phyloP scores from a whole-genome alignment of 2,888 invertebrate species.

The Eristalinus aeneus region DNA sequence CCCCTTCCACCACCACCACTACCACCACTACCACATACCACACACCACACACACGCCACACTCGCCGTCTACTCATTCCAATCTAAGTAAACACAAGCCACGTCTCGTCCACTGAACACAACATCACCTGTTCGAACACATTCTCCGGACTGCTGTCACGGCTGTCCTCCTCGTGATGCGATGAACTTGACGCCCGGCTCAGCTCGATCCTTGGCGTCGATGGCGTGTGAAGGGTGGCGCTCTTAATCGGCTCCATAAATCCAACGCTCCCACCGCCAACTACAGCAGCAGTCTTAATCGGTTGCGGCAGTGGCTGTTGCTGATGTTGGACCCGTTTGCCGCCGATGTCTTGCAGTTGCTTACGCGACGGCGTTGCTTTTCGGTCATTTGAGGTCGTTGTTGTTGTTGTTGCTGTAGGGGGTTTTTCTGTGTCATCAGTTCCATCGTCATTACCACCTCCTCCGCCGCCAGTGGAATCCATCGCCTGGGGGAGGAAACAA shows the following conservation, averaged over 20 bases:
- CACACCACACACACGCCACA: background rate
- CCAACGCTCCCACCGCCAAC: too few species aligned
- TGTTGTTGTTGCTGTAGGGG: background rate
- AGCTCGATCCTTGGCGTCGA: slow-evolving; percentile 93
- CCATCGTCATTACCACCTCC: slow-evolving; percentile 42
- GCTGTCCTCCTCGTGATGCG: slow-evolving; percentile 89
- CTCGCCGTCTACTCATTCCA: background rate
- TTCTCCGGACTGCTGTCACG: slow-evolving; percentile 92
- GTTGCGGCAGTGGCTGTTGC: slow-evolving; percentile 78
- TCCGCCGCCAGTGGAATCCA: slow-evolving; percentile 72
- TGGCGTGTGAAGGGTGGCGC: slow-evolving; percentile 82
- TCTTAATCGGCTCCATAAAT: slow-evolving; percentile 70
- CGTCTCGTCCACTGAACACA: slow-evolving; percentile 33
- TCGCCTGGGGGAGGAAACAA: slow-evolving; percentile 70
- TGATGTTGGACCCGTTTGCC: slow-evolving; percentile 68
- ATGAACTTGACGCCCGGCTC: slow-evolving; percentile 93
- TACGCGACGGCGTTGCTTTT: slow-evolving; percentile 73
- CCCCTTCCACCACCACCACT: background rate
- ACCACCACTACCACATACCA: background rate
- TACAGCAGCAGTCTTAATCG: slow-evolving; percentile 75
- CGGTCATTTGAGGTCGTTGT: slow-evolving; percentile 25
- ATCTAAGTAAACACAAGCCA: background rate
- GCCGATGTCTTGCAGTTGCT: slow-evolving; percentile 67
- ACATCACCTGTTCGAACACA: slow-evolving; percentile 86
- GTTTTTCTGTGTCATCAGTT: slow-evolving; percentile 51